These are phyloP conservation scores for Platichthys flesus DNA, from an alignment of 2,113 vertebrate genomes.

Conservation along the genomic window DNA sequence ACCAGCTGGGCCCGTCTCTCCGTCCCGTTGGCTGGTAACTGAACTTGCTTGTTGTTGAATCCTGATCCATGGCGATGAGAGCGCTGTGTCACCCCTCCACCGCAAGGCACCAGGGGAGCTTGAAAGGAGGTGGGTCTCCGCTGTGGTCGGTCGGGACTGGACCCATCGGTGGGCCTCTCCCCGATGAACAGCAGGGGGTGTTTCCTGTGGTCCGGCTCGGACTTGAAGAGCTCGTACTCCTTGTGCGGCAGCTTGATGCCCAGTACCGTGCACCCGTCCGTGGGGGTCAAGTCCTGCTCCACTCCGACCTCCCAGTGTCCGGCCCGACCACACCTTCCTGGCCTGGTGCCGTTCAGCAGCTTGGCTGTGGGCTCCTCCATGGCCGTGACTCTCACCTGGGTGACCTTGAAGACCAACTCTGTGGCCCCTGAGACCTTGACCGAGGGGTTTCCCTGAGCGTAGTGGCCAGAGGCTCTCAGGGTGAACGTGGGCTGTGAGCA, in stretches of 20 bases:
- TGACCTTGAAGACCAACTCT: conserved; percentile 89
- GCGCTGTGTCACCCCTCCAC: conserved; percentile 13
- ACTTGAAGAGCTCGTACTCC: conserved; percentile 91
- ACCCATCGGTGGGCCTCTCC: conserved; percentile 89
- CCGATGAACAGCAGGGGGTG: conserved; percentile 87
- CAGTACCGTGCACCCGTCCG: conserved; percentile 85
- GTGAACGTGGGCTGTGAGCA: conserved; percentile 89
- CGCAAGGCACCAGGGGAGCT: conserved; percentile 87
- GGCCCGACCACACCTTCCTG: conserved; percentile 83
- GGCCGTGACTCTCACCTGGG: conserved; percentile 80
- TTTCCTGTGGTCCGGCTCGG: conserved; percentile 81
- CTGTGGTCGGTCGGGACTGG: conserved; percentile 84
- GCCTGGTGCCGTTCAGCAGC: conserved; percentile 83
- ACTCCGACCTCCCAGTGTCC: conserved; percentile 82
- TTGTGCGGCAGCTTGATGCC: conserved; percentile 91
- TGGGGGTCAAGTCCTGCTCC: conserved; percentile 88
- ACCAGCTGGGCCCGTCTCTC: conserved; percentile 39
- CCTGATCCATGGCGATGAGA: conserved; percentile 19
- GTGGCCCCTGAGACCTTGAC: conserved; percentile 81
- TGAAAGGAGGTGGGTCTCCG: conserved; percentile 91
- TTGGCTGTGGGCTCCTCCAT: conserved; percentile 79
- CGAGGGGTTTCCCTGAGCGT: conserved; percentile 82
- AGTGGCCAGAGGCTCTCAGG: conserved; percentile 85
- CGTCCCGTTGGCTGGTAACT: conserved; percentile 58
- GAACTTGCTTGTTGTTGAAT: conserved; percentile 60